Base-by-base conservation (phyloP, 2,113 vertebrate species). In the Peromyscus maniculatus region DNA sequence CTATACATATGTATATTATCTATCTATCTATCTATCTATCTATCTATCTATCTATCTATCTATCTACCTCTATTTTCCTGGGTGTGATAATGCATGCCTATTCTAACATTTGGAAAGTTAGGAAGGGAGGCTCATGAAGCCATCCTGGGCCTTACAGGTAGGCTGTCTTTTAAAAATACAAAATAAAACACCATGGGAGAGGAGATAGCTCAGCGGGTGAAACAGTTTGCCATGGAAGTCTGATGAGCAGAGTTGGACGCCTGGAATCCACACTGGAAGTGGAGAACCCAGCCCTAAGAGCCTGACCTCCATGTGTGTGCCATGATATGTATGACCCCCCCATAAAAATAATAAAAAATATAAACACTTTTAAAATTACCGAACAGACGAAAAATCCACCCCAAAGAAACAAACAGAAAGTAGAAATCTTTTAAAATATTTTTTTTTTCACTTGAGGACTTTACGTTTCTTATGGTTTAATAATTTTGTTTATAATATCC, bases 381-480 rank as follows among this genome's bases (percentile, higher is more conserved):
- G 66, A 87, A 66, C 39, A 86, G 43, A 66, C 16, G 17, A 52
- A 55, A 33, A 79, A 55, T 7, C 28, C 78, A 79, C 28, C 31
- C 49, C 49, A 79, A 79, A 79, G 11, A 77, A 77, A 52, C 31
- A 79, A 79, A 33, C 71, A 72, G 33, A 19, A 49, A 33, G 2
- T 28, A 43, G 22, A 62, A 84, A 10, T 26, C 33, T 55, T 71
- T 88, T 55, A 95, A 82, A 62, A 95, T 46, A 82, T 75, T 92
- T 55, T 59, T 28, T 28, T 84, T 97, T 97, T 88, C 84, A 95
- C 97, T 97, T 96, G 36, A 22, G 79, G 59, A 59, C 94, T 87
- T 57, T 97, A 71, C 97, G 91, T 88, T 97, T 96, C 95, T 98
- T 95, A 94, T 96, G 96, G 95, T 15, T 98, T 96, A 93, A 71